Percentiles rank a stretch among this genome's conserved stretches.
Conservation (phyloP, 2,113 vertebrate genomes). For the Mesocricetus auratus region DNA sequence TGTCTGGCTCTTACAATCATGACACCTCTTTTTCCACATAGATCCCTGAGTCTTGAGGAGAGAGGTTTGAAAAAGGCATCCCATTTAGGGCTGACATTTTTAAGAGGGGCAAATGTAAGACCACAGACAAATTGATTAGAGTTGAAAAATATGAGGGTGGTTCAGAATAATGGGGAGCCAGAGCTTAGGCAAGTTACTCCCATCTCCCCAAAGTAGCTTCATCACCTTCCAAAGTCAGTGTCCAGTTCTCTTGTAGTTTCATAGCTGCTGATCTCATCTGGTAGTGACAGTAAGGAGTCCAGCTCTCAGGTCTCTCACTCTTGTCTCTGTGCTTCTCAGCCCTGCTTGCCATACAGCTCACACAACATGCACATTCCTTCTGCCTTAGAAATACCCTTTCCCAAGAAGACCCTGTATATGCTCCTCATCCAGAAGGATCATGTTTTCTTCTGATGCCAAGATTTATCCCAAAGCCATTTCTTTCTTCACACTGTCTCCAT, state of each 20-base stretch:
- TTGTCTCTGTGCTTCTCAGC: background rate
- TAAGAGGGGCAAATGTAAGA: background rate
- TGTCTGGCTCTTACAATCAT: background rate
- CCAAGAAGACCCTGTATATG: background rate
- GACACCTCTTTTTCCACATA: background rate
- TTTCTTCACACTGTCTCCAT: slow-evolving; percentile 29
- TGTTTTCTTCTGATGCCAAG: background rate
- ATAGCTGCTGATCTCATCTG: background rate
- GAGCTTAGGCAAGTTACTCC: background rate
- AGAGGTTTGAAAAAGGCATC: background rate
- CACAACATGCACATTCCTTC: too few relatives aligned
- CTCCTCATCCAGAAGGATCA: background rate
- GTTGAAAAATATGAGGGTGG: background rate
- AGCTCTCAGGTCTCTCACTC: background rate
- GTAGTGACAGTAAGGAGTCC: background rate
- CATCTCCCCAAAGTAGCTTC: background rate
- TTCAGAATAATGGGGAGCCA: background rate
- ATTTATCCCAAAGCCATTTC: background rate
- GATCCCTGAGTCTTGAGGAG: background rate
- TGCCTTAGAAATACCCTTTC: background rate
- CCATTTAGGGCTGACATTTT: background rate
- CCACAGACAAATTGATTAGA: background rate
- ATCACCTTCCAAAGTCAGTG: background rate
- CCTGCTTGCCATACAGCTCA: background rate
- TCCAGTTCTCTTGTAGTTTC: background rate